These are phyloP conservation scores for Mobula birostris DNA, from an alignment of 2,113 vertebrate genomes.

Conservation along the genomic window DNA sequence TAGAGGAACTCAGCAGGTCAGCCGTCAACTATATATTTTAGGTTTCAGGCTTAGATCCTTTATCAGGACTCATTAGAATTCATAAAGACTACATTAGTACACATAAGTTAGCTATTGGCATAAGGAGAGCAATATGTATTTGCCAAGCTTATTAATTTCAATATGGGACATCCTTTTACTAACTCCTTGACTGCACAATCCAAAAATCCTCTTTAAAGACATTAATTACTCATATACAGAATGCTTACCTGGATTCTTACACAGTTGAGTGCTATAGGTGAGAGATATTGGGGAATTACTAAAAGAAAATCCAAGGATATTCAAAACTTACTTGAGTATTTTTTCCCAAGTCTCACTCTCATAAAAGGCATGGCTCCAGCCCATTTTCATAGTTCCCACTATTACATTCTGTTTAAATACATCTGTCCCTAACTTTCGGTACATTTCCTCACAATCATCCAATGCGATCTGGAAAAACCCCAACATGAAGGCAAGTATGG, in stretches of 20 bases:
- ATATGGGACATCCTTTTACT: not conserved
- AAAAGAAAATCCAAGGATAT: not conserved
- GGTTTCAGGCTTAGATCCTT: too few relatives aligned
- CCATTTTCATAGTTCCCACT: conserved; percentile 93
- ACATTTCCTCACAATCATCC: conserved; percentile 84
- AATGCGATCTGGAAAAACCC: conserved; percentile 82
- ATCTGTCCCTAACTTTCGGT: conserved; percentile 82
- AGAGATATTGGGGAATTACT: not conserved
- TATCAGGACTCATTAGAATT: too few relatives aligned
- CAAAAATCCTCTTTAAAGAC: too few relatives aligned
- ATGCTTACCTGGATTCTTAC: not conserved
- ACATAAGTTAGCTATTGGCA: not conserved
- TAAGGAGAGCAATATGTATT: not conserved
- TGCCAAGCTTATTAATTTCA: not conserved
- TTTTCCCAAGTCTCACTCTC: conserved; percentile 90
- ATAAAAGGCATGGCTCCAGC: conserved; percentile 95
- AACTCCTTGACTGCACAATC: not conserved
- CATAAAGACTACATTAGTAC: too few relatives aligned
- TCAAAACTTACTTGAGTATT: conserved; percentile 79
- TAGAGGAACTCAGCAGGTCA: too few relatives aligned
- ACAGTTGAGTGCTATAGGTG: not conserved
- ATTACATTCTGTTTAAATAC: conserved; percentile 94
- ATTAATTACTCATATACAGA: not conserved
- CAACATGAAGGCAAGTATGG: conserved; percentile 90
- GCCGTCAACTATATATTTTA: too few relatives aligned